Percentiles rank a stretch among this genome's conserved stretches.
Evolutionary conservation across 2,797 vertebrate species (phyloP).

Genomic region (Liparis tanakae): DNA sequence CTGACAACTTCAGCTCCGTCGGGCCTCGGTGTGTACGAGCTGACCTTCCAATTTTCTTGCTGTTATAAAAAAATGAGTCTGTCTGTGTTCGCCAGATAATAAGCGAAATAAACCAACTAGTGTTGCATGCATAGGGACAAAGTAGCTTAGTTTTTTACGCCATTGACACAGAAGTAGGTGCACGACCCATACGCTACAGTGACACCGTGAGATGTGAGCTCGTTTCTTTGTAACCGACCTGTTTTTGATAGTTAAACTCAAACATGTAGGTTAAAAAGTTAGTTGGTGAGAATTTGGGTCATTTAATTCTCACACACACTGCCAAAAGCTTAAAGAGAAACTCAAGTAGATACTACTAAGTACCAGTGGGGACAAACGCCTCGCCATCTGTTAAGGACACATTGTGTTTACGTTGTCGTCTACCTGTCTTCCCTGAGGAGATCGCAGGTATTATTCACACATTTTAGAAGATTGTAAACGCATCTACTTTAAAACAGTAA

Average conservation of each 20-base stretch:
- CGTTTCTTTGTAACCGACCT: neutral
- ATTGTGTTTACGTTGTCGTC: neutral
- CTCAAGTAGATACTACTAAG: neutral
- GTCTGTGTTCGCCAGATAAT: fast-evolving
- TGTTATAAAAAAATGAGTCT: neutral
- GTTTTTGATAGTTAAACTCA: neutral
- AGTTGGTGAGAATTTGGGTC: neutral
- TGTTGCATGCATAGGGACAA: neutral
- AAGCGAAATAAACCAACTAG: fast-evolving
- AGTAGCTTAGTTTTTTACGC: neutral
- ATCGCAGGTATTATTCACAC: neutral
- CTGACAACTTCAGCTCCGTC: conserved; percentile 38
- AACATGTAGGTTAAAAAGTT: neutral
- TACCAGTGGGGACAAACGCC: neutral
- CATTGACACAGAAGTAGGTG: neutral
- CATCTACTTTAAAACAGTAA: neutral
- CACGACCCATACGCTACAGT: neutral
- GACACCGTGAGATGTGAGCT: neutral
- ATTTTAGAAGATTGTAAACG: neutral
- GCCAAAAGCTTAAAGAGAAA: neutral
- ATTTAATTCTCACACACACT: neutral
- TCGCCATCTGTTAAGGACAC: neutral
- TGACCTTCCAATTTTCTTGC: neutral
- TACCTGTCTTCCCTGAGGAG: neutral
- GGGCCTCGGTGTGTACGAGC: conserved; percentile 43